Evolutionary conservation across 2,113 vertebrate species (phyloP).

Genomic region (Phrynocephalus versicolor): DNA sequence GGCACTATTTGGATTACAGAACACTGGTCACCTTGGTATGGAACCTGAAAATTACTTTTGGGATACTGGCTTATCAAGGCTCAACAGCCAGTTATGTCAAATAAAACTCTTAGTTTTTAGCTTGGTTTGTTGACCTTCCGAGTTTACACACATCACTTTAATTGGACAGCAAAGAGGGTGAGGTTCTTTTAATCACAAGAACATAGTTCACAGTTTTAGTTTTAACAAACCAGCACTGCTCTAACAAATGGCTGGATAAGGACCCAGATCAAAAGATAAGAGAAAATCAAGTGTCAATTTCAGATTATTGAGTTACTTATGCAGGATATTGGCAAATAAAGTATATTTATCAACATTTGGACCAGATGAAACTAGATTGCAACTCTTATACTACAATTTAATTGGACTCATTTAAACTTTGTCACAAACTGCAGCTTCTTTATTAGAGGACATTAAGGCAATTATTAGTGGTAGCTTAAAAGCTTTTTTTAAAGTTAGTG

Average conservation of each 20-base stretch:
- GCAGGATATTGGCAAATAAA: background rate
- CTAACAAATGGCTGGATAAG: conserved; percentile 7
- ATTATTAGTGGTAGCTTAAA: background rate
- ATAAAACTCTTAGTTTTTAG: conserved; percentile 41
- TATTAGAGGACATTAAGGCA: background rate
- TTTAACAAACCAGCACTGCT: background rate
- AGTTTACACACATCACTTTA: conserved; percentile 41
- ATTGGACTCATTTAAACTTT: background rate
- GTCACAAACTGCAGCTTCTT: background rate
- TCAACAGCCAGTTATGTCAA: conserved; percentile 54
- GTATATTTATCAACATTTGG: background rate
- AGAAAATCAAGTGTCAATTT: background rate
- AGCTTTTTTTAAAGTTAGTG: too few relatives aligned
- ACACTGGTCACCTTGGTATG: background rate
- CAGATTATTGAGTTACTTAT: conserved; percentile 13
- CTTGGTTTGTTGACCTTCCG: conserved; percentile 62
- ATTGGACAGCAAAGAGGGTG: conserved; percentile 55
- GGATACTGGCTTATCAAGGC: background rate
- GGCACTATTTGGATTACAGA: background rate
- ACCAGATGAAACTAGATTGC: background rate
- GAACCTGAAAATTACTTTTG: background rate
- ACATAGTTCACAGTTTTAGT: conserved; percentile 41
- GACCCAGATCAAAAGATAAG: background rate
- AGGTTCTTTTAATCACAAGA: conserved; percentile 55
- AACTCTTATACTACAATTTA: background rate